A percentile compares a stretch with the other conserved stretches of the same genome.
Evolutionary conservation across 2,888 invertebrate genomes (phyloP).

Genomic region (Graphium colonna): DNA sequence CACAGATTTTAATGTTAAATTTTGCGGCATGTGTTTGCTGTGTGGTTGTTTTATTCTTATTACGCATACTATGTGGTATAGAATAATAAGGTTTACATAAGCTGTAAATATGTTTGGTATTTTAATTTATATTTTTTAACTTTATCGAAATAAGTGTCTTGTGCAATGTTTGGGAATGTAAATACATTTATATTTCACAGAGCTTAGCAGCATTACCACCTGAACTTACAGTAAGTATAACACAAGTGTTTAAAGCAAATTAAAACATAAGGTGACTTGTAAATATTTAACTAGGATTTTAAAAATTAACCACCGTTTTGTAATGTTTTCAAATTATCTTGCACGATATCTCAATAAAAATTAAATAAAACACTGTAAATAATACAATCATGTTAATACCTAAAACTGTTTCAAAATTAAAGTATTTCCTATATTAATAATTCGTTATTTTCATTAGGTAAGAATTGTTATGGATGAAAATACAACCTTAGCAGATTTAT

Average conservation of each 20-base stretch:
- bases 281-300: slow-evolving; percentile 5
- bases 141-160: slow-evolving; percentile 23
- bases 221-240: slow-evolving; percentile 88
- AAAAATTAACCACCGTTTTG: slow-evolving; percentile 1
- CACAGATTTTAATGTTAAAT: slow-evolving; percentile 11
- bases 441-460: slow-evolving; percentile 81
- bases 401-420: slow-evolving; percentile 12
- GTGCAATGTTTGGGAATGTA: slow-evolving; percentile 57
- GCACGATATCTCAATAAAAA: slow-evolving; percentile 10
- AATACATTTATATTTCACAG: slow-evolving; percentile 84
- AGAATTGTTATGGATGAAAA: slow-evolving; percentile 95
- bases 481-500: slow-evolving; percentile 94
- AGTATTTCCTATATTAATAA: slow-evolving; percentile 21
- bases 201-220: slow-evolving; percentile 89
- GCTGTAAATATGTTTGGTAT: slow-evolving; percentile 42
- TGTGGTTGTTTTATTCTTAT: slow-evolving; percentile 20
- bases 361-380: slow-evolving; percentile 6
- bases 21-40: slow-evolving; percentile 12
- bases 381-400: neutral
- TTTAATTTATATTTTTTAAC: neutral
- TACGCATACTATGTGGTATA: neutral
- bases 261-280: slow-evolving; percentile 6
- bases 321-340: slow-evolving; percentile 4
- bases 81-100: no score
- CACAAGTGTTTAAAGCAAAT: neutral